Percentiles rank a stretch among this genome's conserved stretches.
These are phyloP conservation scores for Megaptera novaeangliae DNA, from an alignment of 2,113 vertebrate genomes.

Conservation along the genomic window DNA sequence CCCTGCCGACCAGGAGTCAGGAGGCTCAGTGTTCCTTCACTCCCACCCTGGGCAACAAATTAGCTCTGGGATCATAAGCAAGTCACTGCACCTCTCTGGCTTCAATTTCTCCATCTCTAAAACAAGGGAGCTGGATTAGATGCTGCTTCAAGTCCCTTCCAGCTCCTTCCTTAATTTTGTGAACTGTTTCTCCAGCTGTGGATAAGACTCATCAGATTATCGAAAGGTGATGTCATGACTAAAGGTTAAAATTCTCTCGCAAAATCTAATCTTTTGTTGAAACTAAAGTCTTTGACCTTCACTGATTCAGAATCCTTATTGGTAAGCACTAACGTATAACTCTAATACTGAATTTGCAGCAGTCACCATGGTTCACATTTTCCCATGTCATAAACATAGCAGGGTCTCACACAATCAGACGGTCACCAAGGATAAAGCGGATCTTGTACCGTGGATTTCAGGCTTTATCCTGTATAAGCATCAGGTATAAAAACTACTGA, in stretches of 20 bases:
- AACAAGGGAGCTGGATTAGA: neutral
- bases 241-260: slow-evolving; percentile 13
- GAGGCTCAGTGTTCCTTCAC: neutral
- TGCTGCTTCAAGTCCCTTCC: neutral
- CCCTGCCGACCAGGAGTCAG: neutral
- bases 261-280: neutral
- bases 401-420: neutral
- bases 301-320: neutral
- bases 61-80: neutral
- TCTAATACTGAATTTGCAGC: neutral
- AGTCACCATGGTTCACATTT: neutral
- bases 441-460: neutral
- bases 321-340: neutral
- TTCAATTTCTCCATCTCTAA: neutral
- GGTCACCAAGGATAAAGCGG: neutral
- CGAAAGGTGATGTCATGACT: neutral
- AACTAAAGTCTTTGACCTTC: neutral
- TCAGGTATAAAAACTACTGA: neutral
- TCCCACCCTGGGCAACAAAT: neutral
- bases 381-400: neutral
- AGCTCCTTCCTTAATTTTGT: neutral
- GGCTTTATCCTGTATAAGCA: neutral
- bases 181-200: neutral
- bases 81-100: neutral
- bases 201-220: neutral